Conservation (phyloP, 2,797 vertebrate species). For the Pelochelys cantorii region DNA sequence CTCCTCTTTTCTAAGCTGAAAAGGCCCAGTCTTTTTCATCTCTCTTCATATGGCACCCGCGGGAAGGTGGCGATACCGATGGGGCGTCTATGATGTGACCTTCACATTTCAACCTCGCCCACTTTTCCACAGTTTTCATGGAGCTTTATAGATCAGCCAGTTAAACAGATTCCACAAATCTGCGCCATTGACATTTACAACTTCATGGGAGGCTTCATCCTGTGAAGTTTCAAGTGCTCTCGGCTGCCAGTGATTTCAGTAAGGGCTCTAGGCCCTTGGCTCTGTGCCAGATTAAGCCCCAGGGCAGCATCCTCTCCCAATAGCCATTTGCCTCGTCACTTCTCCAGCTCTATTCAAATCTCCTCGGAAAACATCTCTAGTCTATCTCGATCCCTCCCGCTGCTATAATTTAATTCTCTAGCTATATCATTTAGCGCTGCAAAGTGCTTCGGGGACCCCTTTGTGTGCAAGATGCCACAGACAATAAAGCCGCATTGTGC, state of each 20-base stretch:
- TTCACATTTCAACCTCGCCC: neutral
- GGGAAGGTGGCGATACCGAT: neutral
- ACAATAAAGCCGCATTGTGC: neutral
- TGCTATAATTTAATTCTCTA: neutral
- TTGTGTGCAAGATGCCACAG: neutral
- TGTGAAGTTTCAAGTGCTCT: neutral
- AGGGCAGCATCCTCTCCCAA: fast-evolving
- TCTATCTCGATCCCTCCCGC: neutral
- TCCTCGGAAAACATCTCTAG: neutral
- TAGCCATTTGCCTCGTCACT: neutral
- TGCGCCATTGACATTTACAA: fast-evolving
- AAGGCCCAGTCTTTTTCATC: too few species aligned
- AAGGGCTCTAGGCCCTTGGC: neutral
- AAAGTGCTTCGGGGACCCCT: neutral
- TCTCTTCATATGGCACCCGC: neutral
- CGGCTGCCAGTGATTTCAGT: fast-evolving
- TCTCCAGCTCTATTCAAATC: neutral
- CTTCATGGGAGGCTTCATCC: fast-evolving
- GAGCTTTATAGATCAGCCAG: fast-evolving
- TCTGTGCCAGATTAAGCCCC: fast-evolving
- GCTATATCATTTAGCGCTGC: neutral
- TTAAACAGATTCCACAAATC: neutral
- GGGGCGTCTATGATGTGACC: neutral
- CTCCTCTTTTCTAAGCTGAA: too few species aligned
- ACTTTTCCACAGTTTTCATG: neutral